Percentiles rank a stretch among this genome's conserved stretches.
These are phyloP conservation scores for Etia nguti DNA, from an alignment of 2,113 vertebrate genomes.

Conservation along the genomic window DNA sequence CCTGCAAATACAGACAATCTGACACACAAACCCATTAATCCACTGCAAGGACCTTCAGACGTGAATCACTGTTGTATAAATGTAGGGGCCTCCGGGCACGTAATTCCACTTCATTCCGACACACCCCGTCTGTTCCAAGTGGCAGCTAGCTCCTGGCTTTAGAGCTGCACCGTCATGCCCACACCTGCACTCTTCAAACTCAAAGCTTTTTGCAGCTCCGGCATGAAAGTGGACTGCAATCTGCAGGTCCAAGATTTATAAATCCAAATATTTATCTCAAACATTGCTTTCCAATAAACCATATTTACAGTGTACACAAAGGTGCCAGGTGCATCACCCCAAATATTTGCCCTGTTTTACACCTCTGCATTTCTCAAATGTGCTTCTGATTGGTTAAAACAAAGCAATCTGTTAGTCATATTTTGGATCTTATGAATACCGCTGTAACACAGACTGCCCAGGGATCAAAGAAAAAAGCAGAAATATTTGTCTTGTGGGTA, in stretches of 20 bases:
- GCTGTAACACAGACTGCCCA: background rate
- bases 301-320: background rate
- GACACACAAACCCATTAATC: background rate
- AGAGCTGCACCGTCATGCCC: background rate
- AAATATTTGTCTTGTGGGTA: background rate
- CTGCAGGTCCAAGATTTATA: background rate
- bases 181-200: background rate
- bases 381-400: background rate
- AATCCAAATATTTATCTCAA: background rate
- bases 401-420: background rate
- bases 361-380: background rate
- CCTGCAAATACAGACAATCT: background rate
- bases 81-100: background rate
- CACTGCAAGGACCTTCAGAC: background rate
- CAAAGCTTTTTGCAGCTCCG: background rate
- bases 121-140: background rate
- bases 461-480: background rate
- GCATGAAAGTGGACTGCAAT: background rate
- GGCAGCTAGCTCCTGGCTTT: background rate
- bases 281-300: background rate
- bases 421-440: background rate
- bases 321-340: background rate
- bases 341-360: background rate
- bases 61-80: background rate
- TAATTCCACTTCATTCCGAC: background rate